A percentile compares a stretch with the other conserved stretches of the same genome.
phyloP scores from a whole-genome alignment of 35 echinoderm and acorn worm genomes.

The Patiria miniata region DNA sequence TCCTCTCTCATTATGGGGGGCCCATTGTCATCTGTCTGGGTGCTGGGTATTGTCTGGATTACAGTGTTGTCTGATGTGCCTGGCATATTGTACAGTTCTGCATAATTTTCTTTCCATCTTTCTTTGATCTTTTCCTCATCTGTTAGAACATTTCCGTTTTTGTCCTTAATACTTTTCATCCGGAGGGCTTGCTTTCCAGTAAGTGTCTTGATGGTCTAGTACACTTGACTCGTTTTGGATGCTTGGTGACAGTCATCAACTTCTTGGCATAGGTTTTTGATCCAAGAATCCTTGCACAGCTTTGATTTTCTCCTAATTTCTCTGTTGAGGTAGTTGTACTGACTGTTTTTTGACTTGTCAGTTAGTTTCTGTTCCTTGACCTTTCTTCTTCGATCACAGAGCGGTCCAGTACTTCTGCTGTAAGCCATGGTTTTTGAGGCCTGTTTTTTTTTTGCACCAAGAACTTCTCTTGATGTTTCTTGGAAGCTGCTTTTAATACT shows the following conservation, averaged over 20 bases:
- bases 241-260: conserved; percentile 8
- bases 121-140: conserved; percentile 4
- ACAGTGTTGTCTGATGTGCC: no score
- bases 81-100: conserved; percentile 35
- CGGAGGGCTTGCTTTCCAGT: neutral
- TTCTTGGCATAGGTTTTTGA: conserved; percentile 24
- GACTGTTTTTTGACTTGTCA: neutral
- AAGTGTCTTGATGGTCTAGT: conserved; percentile 24
- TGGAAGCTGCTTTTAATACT: conserved; percentile 22
- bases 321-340: conserved; percentile 40
- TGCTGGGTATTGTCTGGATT: no score
- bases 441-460: conserved; percentile 25
- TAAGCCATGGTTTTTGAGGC: conserved; percentile 40
- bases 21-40: no score
- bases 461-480: conserved; percentile 39
- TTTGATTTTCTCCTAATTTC: conserved; percentile 52
- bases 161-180: conserved; percentile 28
- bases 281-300: conserved; percentile 40
- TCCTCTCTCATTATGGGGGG: no score
- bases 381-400: conserved; percentile 23
- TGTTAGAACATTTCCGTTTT: conserved; percentile 23
- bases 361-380: conserved; percentile 5
- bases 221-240: conserved; percentile 23
- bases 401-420: conserved; percentile 32
- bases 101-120: conserved; percentile 37